phyloP scores from a whole-genome alignment of 2,888 invertebrate genomes.

The Drosophila maculinotata region DNA sequence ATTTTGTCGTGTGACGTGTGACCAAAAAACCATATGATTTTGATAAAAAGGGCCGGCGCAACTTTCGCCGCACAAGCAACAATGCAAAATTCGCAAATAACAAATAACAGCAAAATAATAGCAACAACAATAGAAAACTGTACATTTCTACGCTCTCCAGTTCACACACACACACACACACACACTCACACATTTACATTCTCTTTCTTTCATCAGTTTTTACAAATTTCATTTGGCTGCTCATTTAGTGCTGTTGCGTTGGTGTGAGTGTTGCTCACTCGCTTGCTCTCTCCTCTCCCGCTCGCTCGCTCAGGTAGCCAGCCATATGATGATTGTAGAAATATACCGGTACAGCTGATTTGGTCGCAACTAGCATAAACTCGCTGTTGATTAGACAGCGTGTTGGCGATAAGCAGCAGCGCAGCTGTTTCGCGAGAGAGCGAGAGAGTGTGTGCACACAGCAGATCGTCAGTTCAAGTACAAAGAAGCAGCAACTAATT shows the following conservation, averaged over 20 bases:
- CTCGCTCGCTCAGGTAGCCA: constrained; percentile 47
- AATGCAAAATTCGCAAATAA: constrained; percentile 17
- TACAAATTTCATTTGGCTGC: constrained; percentile 14
- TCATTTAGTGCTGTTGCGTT: constrained; percentile 12
- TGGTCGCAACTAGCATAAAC: constrained; percentile 59
- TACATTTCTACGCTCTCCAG: constrained; percentile 49
- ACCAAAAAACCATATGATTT: constrained; percentile 72
- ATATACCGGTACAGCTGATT: constrained; percentile 81
- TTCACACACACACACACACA: constrained; percentile 9
- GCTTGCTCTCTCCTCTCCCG: constrained; percentile 3
- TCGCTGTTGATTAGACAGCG: constrained; percentile 52
- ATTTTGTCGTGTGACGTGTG: constrained; percentile 33
- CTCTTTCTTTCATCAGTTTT: constrained; percentile 17
- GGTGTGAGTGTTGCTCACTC: constrained; percentile 14
- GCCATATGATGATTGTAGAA: constrained; percentile 75
- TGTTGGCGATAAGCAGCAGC: constrained; percentile 46
- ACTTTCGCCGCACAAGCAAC: constrained; percentile 52
- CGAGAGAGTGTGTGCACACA: constrained; percentile 8
- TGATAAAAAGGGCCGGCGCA: constrained; percentile 53
- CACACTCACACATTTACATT: constrained; percentile 2
- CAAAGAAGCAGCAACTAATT: not conserved
- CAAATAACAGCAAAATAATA: constrained; percentile 12
- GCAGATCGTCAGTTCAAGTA: constrained; percentile 36
- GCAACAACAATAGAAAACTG: constrained; percentile 51
- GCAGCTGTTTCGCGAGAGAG: constrained; percentile 51